phyloP scores from a whole-genome alignment of 2,888 invertebrate genomes.

The Dyspetes luteomarginatus region DNA sequence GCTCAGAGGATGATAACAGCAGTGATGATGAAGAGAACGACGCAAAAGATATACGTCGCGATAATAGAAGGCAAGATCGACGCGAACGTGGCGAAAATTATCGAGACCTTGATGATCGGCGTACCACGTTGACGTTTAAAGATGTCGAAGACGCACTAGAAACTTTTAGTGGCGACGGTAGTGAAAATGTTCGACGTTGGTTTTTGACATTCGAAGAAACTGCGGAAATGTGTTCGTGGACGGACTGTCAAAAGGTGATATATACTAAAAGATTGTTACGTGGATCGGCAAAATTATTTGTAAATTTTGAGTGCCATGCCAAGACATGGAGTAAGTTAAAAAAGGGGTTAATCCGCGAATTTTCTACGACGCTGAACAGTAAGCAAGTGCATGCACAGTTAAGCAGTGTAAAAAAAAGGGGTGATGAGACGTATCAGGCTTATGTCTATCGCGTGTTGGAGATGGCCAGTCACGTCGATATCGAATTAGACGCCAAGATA shows the following conservation, averaged over 20 bases:
- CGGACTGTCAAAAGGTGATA: slow-evolving; percentile 53
- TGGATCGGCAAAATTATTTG: slow-evolving; percentile 60
- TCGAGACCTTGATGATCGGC: not conserved
- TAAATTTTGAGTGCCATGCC: slow-evolving; percentile 38
- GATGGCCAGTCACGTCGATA: slow-evolving; percentile 58
- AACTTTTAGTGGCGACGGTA: slow-evolving; percentile 15
- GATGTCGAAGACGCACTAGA: slow-evolving; percentile 34
- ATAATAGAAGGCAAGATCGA: no score
- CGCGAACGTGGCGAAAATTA: no score
- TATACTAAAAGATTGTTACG: slow-evolving; percentile 52
- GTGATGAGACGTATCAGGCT: slow-evolving; percentile 49
- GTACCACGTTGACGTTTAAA: not conserved
- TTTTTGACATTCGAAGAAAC: slow-evolving; percentile 61
- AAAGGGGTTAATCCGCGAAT: not conserved
- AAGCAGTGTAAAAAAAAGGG: slow-evolving; percentile 11
- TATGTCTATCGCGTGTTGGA: slow-evolving; percentile 61
- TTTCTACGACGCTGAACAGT: slow-evolving; percentile 11
- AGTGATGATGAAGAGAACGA: no score
- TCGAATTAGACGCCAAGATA: slow-evolving; percentile 41
- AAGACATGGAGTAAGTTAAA: slow-evolving; percentile 27
- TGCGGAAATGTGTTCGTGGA: slow-evolving; percentile 52
- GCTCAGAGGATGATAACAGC: not conserved
- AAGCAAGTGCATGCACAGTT: slow-evolving; percentile 8
- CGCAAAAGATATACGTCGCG: no score
- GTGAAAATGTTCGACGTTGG: slow-evolving; percentile 38